Evolutionary conservation across 2,113 vertebrate genomes (phyloP).

Genomic region (Nyctibius bracteatus): DNA sequence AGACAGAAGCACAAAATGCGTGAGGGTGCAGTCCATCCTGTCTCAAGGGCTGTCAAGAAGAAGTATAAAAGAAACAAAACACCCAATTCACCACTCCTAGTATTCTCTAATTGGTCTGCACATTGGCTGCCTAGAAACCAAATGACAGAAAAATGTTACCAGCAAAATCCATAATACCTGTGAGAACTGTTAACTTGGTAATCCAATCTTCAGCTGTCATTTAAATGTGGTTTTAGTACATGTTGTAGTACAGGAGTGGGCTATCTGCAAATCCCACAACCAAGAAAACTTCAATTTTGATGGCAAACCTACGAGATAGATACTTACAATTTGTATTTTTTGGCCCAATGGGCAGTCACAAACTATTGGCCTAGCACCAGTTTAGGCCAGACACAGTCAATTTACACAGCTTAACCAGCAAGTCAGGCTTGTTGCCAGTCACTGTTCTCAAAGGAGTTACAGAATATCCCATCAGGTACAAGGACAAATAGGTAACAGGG

Average conservation of each 20-base stretch:
- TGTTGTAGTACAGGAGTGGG: background rate
- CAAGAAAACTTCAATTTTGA: background rate
- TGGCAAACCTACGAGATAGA: slow-evolving; percentile 15
- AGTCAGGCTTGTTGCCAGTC: slow-evolving; percentile 36
- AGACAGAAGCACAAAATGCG: background rate
- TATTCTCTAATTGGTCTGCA: background rate
- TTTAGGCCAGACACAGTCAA: slow-evolving; percentile 36
- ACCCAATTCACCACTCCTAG: background rate
- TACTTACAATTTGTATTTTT: slow-evolving; percentile 31
- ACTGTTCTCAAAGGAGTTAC: slow-evolving; percentile 5
- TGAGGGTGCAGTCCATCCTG: background rate
- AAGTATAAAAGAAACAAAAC: background rate
- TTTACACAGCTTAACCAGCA: slow-evolving; percentile 46
- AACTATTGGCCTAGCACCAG: slow-evolving; percentile 10
- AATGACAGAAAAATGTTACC: background rate
- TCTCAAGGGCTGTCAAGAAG: background rate
- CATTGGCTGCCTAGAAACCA: background rate
- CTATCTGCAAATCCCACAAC: background rate
- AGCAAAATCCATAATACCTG: background rate
- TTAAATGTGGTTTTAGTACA: slow-evolving; percentile 6
- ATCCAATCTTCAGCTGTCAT: background rate
- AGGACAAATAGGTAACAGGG: slow-evolving; percentile 13
- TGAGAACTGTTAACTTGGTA: slow-evolving; percentile 8
- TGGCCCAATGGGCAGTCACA: slow-evolving; percentile 26
- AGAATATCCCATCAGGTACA: background rate